Base-by-base conservation (phyloP, 2,113 vertebrate genomes). In the Colinus virginianus region DNA sequence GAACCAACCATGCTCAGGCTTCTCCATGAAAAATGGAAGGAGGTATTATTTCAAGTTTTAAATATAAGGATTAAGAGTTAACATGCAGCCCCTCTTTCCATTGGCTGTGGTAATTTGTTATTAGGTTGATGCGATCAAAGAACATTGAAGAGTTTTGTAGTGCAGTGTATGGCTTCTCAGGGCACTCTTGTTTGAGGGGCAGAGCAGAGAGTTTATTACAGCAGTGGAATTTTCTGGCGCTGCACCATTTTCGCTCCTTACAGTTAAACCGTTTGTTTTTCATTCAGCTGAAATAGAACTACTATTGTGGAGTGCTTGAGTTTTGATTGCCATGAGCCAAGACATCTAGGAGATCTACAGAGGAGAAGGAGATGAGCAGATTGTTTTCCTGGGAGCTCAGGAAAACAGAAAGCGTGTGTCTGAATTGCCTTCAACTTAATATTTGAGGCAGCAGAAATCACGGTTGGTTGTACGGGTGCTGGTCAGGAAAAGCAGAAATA, bases 11-110 rank as follows among this genome's bases (percentile, higher is more conserved):
- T n/a, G 46, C 71, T 68, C 34, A 75, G 48, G 80, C 25, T 77
- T 75, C 78, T 85, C 89, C 91, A 61, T 74, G 81, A 84, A 23
- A 63, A 74, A 28, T 79, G 55, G 45, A 79, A 87, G 64, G 32
- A 32, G 74, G 68, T n/a, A 25, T 84, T n/a, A 22, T 42, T 72
- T 72, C 30, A 63, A 78, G 62, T 83, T 94, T 88, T 87, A 93
- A 86, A 26, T 34, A 46, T 80, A 67, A 23, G 78, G 93, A 91
- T 78, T 83, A 92, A 92, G 64, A 20, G 36, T 71, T 64, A 66
- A 40, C 21, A 7, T 62, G 5, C 30, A 82, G 84, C 87, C 92
- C 28, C 72, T 59, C 77, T 94, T 95, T 85, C 87, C 70, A 6
- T 10, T 53, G 78, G 74, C 90, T 53, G 28, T 58, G 45, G 38